Conservation (phyloP, 2,113 vertebrate species). For the Dicaeum eximium region DNA sequence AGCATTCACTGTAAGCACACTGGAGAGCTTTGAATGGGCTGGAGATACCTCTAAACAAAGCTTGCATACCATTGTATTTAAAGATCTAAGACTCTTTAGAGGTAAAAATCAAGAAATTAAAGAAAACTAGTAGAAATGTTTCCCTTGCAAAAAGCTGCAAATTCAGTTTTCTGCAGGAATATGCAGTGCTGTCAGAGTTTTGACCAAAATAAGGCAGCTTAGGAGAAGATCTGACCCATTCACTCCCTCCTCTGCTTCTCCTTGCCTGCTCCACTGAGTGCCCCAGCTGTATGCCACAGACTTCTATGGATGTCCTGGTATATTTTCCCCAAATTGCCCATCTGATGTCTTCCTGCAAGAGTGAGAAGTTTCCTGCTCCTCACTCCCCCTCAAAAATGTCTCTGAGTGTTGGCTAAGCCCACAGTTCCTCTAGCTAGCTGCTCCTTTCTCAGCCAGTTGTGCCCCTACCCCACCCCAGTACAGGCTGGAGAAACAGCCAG, state of each 20-base stretch:
- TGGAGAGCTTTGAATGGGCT: neutral
- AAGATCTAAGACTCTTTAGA: neutral
- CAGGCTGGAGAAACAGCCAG: neutral
- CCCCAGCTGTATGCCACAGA: neutral
- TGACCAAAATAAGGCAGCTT: neutral
- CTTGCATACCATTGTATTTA: neutral
- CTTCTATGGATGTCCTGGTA: neutral
- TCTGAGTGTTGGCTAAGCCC: neutral
- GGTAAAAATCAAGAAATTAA: neutral
- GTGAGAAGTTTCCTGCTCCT: neutral
- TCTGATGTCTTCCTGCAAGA: neutral
- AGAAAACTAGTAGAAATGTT: neutral
- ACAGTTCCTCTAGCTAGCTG: neutral
- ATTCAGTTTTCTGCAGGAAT: neutral
- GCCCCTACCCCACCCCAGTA: rapidly evolving
- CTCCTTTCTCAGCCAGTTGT: rapidly evolving
- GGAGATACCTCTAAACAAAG: neutral
- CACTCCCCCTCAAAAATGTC: rapidly evolving
- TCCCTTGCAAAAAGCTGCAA: neutral
- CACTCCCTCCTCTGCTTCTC: neutral
- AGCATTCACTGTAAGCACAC: neutral
- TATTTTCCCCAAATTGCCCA: neutral
- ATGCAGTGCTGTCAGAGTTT: neutral
- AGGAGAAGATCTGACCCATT: neutral
- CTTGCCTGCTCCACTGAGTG: rapidly evolving